Percentiles rank a stretch among this genome's conserved stretches.
Conservation (phyloP, 2,797 vertebrate species). For the Silurus lanzhouensis region DNA sequence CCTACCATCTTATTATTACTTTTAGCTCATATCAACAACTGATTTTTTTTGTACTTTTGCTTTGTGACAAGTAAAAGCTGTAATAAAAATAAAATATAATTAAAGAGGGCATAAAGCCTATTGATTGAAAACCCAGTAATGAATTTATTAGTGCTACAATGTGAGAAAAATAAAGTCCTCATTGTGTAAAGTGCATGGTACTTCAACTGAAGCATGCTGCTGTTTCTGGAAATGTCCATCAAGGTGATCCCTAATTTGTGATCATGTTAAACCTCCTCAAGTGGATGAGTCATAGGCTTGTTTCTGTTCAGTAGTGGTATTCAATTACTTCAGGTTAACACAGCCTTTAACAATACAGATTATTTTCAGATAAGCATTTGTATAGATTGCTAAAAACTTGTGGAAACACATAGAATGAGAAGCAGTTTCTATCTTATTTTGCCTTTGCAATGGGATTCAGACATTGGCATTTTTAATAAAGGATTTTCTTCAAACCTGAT, state of each 20-base stretch:
- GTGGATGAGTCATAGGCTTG: not conserved
- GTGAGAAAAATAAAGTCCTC: not conserved
- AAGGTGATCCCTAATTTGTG: slow-evolving; percentile 23
- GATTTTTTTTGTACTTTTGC: not conserved
- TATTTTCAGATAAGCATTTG: slow-evolving; percentile 10
- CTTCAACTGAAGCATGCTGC: slow-evolving; percentile 6
- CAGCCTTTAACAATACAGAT: slow-evolving; percentile 12
- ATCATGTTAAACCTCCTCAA: slow-evolving; percentile 5
- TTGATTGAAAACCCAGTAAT: not conserved
- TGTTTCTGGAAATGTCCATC: slow-evolving; percentile 33
- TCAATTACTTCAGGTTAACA: not conserved
- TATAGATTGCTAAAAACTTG: slow-evolving; percentile 20
- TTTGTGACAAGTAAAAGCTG: not conserved
- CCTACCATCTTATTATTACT: not conserved
- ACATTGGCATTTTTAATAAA: not conserved
- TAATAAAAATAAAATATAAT: not conserved
- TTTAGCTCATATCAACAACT: not conserved
- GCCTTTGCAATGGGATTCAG: not conserved
- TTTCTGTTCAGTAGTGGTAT: not conserved
- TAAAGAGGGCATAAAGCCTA: not conserved
- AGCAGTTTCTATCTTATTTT: slow-evolving; percentile 18
- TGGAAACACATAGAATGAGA: slow-evolving; percentile 16
- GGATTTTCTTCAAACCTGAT: not conserved
- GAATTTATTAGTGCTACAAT: not conserved
- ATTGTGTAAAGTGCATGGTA: slow-evolving; percentile 5